phyloP scores from a whole-genome alignment of 1,140 invertebrate genomes.

The Cataglyphis hispanica region DNA sequence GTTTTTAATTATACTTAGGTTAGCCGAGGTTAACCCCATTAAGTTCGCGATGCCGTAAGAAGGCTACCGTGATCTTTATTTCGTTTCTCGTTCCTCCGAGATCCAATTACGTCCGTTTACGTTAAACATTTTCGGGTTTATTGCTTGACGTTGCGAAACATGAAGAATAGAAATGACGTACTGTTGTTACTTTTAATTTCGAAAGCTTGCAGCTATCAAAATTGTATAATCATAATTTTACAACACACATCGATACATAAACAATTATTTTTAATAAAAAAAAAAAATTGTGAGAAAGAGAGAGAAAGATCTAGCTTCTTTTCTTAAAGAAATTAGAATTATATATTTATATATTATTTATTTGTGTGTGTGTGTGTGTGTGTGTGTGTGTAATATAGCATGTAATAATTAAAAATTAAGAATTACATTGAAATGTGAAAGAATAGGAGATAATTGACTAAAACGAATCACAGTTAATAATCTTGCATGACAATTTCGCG shows the following conservation, averaged over 20 bases:
- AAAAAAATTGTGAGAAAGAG: constrained; percentile 27
- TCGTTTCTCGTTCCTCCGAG: constrained; percentile 72
- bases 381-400: too few species aligned
- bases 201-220: constrained; percentile 1
- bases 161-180: neutral
- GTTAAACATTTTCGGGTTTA: constrained; percentile 70
- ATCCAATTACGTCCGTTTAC: constrained; percentile 78
- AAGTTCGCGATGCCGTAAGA: constrained; percentile 67
- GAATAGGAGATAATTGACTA: constrained; percentile 69
- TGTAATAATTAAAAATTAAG: too few species aligned
- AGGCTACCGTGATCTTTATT: constrained; percentile 74
- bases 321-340: too few species aligned
- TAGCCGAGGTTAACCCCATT: constrained; percentile 81
- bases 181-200: neutral
- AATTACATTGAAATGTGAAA: constrained; percentile 42
- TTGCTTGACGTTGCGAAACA: constrained; percentile 14
- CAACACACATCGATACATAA: neutral
- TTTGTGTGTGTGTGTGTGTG: too few species aligned
- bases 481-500: neutral
- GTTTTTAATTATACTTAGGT: constrained; percentile 82
- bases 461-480: constrained; percentile 52
- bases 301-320: neutral
- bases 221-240: neutral
- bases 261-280: neutral
- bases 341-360: too few species aligned